Evolutionary conservation across 2,888 invertebrate species (phyloP).

Genomic region (Pecten maximus): DNA sequence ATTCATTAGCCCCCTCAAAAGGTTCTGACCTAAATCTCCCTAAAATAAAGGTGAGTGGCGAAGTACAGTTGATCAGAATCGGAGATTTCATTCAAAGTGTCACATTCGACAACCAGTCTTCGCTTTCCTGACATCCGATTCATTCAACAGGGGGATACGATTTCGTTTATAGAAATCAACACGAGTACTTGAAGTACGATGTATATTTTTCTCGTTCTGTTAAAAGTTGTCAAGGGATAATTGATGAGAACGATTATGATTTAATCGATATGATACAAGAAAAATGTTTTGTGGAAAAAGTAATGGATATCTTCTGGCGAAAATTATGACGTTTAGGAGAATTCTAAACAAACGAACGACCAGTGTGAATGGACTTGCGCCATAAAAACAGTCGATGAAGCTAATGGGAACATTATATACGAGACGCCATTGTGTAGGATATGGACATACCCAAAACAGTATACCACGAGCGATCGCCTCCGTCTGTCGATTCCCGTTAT

Average conservation of each 20-base stretch:
- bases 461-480: background rate
- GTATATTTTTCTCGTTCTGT: background rate
- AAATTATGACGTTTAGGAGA: background rate
- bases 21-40: background rate
- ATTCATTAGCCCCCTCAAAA: slow-evolving; percentile 14
- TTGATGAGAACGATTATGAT: background rate
- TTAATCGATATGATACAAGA: background rate
- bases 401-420: background rate
- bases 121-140: slow-evolving; percentile 19
- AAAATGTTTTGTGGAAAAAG: background rate
- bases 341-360: background rate
- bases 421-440: too few species aligned
- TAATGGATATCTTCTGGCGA: background rate
- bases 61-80: background rate
- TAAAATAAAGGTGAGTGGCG: slow-evolving; percentile 13
- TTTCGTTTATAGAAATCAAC: background rate
- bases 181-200: background rate
- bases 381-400: background rate
- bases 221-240: background rate
- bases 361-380: background rate
- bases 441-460: background rate
- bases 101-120: background rate
- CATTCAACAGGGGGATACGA: background rate
- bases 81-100: background rate
- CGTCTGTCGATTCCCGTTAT: background rate